Percentiles rank a stretch among this genome's conserved stretches.
These are phyloP conservation scores for Astreopora myriophthalma DNA, from an alignment of 64 coral and sea anemone genomes.

Conservation along the genomic window DNA sequence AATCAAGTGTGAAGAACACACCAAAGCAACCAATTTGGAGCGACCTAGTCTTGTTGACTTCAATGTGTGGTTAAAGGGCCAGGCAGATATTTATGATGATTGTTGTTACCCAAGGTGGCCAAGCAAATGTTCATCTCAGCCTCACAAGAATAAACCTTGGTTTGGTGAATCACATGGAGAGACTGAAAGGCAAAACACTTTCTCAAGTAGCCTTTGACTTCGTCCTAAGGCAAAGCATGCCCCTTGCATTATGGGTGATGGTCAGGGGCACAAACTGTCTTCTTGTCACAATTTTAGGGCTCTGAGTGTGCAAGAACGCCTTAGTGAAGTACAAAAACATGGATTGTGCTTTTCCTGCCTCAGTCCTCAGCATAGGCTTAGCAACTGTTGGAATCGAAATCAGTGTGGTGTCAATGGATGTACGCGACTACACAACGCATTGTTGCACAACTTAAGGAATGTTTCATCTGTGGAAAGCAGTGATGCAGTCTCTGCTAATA, in stretches of 20 bases:
- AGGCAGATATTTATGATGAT: not conserved
- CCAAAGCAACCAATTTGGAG: not conserved
- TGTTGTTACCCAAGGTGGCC: not conserved
- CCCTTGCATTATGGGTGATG: not conserved
- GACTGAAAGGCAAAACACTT: not conserved
- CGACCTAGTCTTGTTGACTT: conserved; percentile 20
- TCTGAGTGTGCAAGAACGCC: conserved; percentile 1
- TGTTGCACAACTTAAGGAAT: conserved; percentile 15
- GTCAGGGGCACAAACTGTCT: not conserved
- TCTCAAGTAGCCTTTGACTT: not conserved
- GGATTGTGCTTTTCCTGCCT: not conserved
- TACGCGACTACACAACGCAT: not conserved
- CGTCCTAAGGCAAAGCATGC: not conserved
- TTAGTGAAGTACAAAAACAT: conserved; percentile 15
- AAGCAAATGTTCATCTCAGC: not conserved
- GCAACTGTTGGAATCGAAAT: not conserved
- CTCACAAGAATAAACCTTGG: not conserved
- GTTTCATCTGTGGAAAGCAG: not conserved
- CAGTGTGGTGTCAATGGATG: conserved; percentile 35
- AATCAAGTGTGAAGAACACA: too few species aligned
- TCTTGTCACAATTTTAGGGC: not conserved
- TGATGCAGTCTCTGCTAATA: not conserved
- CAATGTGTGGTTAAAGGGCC: not conserved
- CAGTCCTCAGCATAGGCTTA: conserved; percentile 31
- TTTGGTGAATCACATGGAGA: not conserved